Evolutionary conservation across 2,888 invertebrate genomes (phyloP).

Genomic region (Morpho achilles): DNA sequence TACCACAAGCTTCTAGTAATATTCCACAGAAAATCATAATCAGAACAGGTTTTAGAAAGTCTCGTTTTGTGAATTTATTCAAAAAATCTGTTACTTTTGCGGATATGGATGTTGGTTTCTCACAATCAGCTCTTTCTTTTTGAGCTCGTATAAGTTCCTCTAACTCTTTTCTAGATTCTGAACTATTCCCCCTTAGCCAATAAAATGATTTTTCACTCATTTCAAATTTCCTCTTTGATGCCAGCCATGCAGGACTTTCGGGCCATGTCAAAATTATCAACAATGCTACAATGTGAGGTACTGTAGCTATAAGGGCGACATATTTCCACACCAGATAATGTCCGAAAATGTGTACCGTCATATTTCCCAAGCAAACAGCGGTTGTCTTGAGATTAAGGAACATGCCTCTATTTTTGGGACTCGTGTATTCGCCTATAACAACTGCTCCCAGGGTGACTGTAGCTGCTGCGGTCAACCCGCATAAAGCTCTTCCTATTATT

Average conservation of each 20-base stretch:
- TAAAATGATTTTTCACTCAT: conserved; percentile 70
- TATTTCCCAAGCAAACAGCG: conserved; percentile 43
- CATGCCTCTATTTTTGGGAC: conserved; percentile 50
- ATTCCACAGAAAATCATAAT: conserved; percentile 39
- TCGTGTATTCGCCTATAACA: conserved; percentile 52
- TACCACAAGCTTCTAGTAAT: conserved; percentile 47
- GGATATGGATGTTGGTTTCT: conserved; percentile 16
- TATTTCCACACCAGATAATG: conserved; percentile 43
- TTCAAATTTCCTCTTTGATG: conserved; percentile 63
- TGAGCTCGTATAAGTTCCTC: conserved; percentile 43
- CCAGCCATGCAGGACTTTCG: conserved; percentile 82
- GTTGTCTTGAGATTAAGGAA: conserved; percentile 53
- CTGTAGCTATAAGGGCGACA: conserved; percentile 37
- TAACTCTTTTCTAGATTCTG: conserved; percentile 36
- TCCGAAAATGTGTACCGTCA: conserved; percentile 40
- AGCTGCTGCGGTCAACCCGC: conserved; percentile 42
- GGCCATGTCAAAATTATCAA: conserved; percentile 63
- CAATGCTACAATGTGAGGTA: conserved; percentile 39
- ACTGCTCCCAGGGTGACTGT: conserved; percentile 45
- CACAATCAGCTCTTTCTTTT: conserved; percentile 30
- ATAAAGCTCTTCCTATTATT: conserved; percentile 40
- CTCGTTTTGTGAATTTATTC: conserved; percentile 43
- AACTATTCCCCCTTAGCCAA: conserved; percentile 64
- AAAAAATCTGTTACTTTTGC: conserved; percentile 30
- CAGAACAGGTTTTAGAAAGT: conserved; percentile 48